Conservation (phyloP, 2,797 vertebrate genomes). For the Pempheris klunzingeri region DNA sequence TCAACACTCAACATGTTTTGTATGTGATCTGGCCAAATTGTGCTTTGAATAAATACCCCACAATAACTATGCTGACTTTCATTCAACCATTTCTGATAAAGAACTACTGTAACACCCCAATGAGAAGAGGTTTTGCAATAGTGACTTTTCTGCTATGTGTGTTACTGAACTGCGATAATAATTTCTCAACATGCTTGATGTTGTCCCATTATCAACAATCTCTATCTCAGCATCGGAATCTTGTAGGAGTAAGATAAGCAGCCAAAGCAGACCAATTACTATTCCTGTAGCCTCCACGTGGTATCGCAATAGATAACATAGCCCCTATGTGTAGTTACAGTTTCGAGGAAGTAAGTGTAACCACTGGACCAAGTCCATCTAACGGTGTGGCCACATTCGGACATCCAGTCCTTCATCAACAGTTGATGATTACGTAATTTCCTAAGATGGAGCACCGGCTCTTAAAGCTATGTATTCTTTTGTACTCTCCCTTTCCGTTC, state of each 20-base stretch:
- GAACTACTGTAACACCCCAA: background rate
- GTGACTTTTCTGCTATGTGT: background rate
- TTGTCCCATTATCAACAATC: background rate
- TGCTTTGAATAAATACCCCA: background rate
- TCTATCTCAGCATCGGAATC: background rate
- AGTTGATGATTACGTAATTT: too few species aligned
- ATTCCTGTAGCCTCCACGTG: background rate
- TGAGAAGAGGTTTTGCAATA: background rate
- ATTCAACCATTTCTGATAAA: background rate
- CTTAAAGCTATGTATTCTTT: too few species aligned
- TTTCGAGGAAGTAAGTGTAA: too few species aligned
- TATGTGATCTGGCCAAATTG: background rate
- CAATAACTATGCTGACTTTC: background rate
- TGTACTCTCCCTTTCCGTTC: too few species aligned
- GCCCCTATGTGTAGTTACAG: background rate
- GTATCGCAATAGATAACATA: background rate
- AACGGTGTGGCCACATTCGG: too few species aligned
- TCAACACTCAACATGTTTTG: background rate
- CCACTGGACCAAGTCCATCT: too few species aligned
- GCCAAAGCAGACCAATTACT: background rate
- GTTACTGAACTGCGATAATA: background rate
- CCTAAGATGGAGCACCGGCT: too few species aligned
- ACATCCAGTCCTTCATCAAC: too few species aligned
- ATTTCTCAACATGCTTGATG: background rate
- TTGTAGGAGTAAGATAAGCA: background rate